Percentiles rank a stretch among this genome's conserved stretches.
Conservation (phyloP, 2,797 vertebrate genomes). For the Crypturellus tataupa region DNA sequence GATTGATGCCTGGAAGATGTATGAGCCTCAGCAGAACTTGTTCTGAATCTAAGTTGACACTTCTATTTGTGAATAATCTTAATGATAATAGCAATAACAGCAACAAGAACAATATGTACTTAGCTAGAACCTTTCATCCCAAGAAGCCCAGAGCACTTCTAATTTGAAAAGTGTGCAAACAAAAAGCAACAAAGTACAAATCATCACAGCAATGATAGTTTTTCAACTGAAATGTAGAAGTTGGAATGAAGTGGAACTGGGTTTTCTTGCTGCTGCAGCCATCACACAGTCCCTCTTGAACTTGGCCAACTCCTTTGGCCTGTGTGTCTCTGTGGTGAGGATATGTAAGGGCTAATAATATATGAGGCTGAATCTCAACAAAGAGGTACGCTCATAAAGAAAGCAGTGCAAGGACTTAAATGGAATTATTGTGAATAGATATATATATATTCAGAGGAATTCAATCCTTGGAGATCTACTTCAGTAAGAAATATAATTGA, state of each 20-base stretch:
- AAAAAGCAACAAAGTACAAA: background rate
- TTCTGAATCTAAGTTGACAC: conserved; percentile 43
- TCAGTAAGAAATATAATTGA: conserved; percentile 39
- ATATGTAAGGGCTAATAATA: background rate
- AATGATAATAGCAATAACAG: background rate
- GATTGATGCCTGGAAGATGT: conserved; percentile 48
- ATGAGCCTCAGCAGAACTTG: conserved; percentile 31
- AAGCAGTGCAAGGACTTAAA: conserved; percentile 5
- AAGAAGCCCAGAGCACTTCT: conserved; percentile 21
- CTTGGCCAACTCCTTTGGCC: background rate
- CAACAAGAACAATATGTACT: background rate
- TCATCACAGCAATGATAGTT: background rate
- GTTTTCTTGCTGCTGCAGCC: background rate
- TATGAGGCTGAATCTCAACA: background rate
- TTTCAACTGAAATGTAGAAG: background rate
- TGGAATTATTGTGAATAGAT: background rate
- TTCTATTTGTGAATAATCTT: conserved; percentile 42
- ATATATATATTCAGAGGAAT: conserved; percentile 1
- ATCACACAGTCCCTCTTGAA: background rate
- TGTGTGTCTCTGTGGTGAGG: background rate
- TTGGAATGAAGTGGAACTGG: background rate
- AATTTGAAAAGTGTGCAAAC: background rate
- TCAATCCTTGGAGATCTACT: background rate
- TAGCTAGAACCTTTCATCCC: conserved; percentile 17
- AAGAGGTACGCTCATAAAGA: background rate